Conservation (phyloP, 2,113 vertebrate genomes). For the Ivindomyrus marchei region DNA sequence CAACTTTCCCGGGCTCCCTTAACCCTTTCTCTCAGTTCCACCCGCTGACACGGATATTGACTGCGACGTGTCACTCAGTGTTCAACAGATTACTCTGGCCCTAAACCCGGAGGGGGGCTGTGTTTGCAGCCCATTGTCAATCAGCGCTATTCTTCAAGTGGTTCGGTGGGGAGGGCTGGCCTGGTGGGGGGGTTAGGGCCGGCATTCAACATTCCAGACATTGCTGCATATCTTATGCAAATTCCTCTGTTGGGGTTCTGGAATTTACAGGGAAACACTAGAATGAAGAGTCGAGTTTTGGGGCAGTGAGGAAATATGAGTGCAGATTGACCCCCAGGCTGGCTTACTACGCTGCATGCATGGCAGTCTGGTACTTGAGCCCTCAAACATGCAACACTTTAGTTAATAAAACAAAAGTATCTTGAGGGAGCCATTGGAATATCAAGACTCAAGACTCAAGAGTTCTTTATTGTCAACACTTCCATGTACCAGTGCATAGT, state of each 20-base stretch:
- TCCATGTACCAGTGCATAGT: not conserved
- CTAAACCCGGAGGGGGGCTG: not conserved
- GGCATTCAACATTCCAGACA: constrained; percentile 16
- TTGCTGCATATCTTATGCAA: constrained; percentile 12
- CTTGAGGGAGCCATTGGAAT: not conserved
- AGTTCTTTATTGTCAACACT: not conserved
- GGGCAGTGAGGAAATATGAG: not conserved
- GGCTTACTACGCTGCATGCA: not conserved
- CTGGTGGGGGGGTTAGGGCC: not conserved
- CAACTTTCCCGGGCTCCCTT: not conserved
- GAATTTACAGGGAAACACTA: not conserved
- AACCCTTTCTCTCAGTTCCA: not conserved
- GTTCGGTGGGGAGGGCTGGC: not conserved
- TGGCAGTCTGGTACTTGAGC: not conserved
- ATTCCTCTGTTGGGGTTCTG: not conserved
- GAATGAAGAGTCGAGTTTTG: not conserved
- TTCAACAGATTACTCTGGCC: not conserved
- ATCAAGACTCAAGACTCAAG: not conserved
- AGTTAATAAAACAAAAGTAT: not conserved
- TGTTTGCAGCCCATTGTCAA: not conserved
- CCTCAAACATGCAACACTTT: not conserved
- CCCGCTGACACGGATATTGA: not conserved
- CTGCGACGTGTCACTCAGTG: not conserved
- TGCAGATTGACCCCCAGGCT: not conserved
- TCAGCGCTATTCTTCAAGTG: not conserved